Evolutionary conservation across 2,797 vertebrate genomes (phyloP).

Genomic region (Hipposideros larvatus): DNA sequence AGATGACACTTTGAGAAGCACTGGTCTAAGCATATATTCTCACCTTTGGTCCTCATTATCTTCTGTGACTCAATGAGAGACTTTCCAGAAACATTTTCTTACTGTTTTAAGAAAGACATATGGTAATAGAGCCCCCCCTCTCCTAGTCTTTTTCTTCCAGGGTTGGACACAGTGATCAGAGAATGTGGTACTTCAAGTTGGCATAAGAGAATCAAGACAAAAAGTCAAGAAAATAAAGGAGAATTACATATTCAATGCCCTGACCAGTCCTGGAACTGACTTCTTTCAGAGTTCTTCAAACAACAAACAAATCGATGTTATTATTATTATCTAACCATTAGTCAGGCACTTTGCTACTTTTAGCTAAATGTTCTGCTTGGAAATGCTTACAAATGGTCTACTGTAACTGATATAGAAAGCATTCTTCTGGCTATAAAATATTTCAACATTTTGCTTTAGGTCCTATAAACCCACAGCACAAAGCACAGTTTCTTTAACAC

Average conservation of each 20-base stretch:
- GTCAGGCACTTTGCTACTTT: neutral
- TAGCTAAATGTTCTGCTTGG: neutral
- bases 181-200: neutral
- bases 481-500: neutral
- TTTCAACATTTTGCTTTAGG: neutral
- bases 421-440: neutral
- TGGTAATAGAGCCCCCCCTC: neutral
- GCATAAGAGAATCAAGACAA: neutral
- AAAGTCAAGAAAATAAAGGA: neutral
- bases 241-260: too few relatives aligned
- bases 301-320: neutral
- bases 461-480: neutral
- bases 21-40: neutral
- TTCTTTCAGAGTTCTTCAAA: conserved; percentile 17
- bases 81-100: neutral
- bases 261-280: neutral
- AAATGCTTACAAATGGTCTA: neutral
- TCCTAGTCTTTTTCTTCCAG: neutral
- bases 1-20: neutral
- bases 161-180: neutral
- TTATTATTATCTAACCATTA: neutral
- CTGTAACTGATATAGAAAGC: neutral
- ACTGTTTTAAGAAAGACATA: neutral
- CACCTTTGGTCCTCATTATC: neutral
- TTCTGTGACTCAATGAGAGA: neutral